phyloP scores from a whole-genome alignment of 1,140 invertebrate genomes.

The Triops cancriformis region DNA sequence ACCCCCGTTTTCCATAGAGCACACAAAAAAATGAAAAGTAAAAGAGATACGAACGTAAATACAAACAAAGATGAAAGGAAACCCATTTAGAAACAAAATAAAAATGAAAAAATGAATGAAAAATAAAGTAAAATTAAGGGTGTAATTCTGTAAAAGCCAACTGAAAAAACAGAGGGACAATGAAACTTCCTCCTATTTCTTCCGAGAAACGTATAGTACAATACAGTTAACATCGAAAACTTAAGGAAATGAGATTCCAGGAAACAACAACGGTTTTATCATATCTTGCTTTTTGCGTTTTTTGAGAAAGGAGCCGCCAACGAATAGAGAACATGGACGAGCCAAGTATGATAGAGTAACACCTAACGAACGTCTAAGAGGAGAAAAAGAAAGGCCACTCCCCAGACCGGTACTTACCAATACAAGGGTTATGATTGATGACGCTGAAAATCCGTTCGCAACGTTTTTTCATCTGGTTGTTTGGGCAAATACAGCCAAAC shows the following conservation, averaged over 20 bases:
- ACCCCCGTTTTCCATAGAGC: background rate
- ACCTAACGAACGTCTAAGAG: background rate
- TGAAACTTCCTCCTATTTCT: background rate
- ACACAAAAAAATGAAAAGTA: conserved; percentile 9
- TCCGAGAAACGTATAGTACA: background rate
- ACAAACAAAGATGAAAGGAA: background rate
- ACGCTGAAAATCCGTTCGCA: conserved; percentile 75
- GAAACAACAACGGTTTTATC: too few species aligned
- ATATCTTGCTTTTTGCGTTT: background rate
- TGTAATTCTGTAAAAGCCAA: too few species aligned
- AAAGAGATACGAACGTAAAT: background rate
- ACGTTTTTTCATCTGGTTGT: conserved; percentile 72
- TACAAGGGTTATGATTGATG: conserved; percentile 82
- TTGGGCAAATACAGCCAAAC: conserved; percentile 84
- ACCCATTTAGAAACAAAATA: background rate
- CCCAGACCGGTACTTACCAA: conserved; percentile 58
- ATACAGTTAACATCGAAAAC: too few species aligned
- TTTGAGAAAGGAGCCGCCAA: background rate
- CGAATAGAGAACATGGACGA: conserved; percentile 5
- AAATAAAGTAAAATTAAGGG: background rate
- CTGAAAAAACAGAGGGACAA: background rate
- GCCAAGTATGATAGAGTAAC: conserved; percentile 15
- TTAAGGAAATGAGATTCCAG: background rate
- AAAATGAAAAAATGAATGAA: background rate
- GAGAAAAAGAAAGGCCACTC: background rate